Base-by-base conservation (phyloP, 2,888 invertebrate genomes). In the Steinernema hermaphroditum region DNA sequence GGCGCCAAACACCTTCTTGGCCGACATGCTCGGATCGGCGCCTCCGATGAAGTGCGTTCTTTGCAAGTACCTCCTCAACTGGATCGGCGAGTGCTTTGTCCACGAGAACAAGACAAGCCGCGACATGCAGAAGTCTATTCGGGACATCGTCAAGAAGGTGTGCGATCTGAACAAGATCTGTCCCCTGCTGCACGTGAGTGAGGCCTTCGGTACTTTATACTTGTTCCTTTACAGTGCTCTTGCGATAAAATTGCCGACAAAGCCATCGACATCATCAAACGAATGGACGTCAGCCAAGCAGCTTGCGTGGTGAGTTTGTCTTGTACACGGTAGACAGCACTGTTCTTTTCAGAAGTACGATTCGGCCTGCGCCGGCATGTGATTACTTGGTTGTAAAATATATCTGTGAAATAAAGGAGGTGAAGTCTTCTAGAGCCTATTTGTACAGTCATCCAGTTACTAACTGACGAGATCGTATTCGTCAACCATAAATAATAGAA, bases 61-160 rank as follows among this genome's bases (percentile, higher is more conserved):
- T 12, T 62, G 62, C 62, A 62, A 62, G n/a, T 62, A 62, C 32
- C 27, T 62, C 62, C 62, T 62, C 29, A 62, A 62, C 34, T 62
- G 62, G 62, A 32, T 62, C 32, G 62, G 62, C 32, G 29, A 62
- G 62, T 62, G 62, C 32, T 62, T 62, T 16, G 62, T 62, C 32
- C 12, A 24, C 32, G 62, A 62, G 16, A 62, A 62, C 62, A 34
- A 29, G 32, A 62, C 62, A 8, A 34, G 32, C 34, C 62, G 6
- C 16, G 29, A 34, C 16, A 62, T 62, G 29, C 62, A 34, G 29
- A 29, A 24, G 16, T 29, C 27, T 2, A 62, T 62, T 16, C 22
- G 62, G 62, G 32, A 62, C 27, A 62, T 62, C 29, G 62, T 62
- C 32, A 32, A 29, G 62, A 62, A 62, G 62, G 62, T 62, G 4